A percentile compares a stretch with the other conserved stretches of the same genome.
Evolutionary conservation across 2,797 vertebrate genomes (phyloP).

Genomic region (Enteromius treurensis): DNA sequence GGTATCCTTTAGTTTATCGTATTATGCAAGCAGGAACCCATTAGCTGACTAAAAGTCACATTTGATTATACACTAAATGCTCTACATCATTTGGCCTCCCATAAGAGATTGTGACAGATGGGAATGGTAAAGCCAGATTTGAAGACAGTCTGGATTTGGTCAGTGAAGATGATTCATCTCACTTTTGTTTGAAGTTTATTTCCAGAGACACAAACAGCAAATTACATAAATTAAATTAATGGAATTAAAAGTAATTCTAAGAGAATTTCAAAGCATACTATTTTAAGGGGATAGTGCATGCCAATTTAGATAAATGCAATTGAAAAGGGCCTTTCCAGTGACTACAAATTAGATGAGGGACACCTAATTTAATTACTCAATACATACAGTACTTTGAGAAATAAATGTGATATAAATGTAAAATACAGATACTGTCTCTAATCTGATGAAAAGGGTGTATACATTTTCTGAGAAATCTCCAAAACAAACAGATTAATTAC

Average conservation of each 20-base stretch:
- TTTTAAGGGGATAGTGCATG: not conserved
- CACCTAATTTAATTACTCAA: constrained; percentile 25
- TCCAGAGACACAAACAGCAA: constrained; percentile 62
- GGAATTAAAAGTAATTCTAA: not conserved
- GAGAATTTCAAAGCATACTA: not conserved
- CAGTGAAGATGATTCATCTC: constrained; percentile 31
- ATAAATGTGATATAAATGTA: not conserved
- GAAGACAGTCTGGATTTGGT: constrained; percentile 46
- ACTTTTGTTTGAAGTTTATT: constrained; percentile 57
- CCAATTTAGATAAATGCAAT: not conserved
- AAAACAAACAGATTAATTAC: constrained; percentile 55
- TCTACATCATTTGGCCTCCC: not conserved
- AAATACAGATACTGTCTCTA: constrained; percentile 12
- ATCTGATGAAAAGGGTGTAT: constrained; percentile 12
- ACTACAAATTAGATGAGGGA: constrained; percentile 4
- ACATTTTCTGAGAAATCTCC: not conserved
- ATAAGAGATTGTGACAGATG: constrained; percentile 23
- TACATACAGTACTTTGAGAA: constrained; percentile 1
- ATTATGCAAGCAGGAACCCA: constrained; percentile 1
- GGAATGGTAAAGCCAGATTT: constrained; percentile 44
- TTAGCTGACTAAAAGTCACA: not conserved
- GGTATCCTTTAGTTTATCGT: not conserved
- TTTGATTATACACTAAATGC: not conserved
- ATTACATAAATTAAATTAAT: constrained; percentile 23
- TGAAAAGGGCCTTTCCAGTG: not conserved